Evolutionary conservation across 2,797 vertebrate species (phyloP), one percentile per base, ranked within the genome.

Genomic region (Vespertilio murinus): DNA sequence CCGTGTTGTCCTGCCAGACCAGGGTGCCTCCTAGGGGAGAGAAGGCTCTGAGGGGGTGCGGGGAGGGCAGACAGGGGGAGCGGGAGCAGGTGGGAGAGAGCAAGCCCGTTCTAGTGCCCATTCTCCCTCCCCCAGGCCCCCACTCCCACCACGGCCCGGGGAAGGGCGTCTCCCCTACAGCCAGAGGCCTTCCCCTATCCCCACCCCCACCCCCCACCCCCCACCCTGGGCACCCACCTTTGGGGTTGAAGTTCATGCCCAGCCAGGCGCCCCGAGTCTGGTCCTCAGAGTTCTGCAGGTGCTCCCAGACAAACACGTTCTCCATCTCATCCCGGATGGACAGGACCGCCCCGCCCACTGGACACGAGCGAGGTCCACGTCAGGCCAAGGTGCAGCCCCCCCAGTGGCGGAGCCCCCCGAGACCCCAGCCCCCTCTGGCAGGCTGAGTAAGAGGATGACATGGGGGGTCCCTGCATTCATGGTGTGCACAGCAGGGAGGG

Each of bases 221-320:
- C 30, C 5, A 0, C 16, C 17, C n/a, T 16, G 22, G 33, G 13
- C 6, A 85, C 97, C n/a, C 97, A 98, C 98, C 98, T 98, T 98
- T 98, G 96, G 99, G 98, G 98, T 98, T 99, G 95, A 99, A 99
- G 89, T 98, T 99, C 98, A 99, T 99, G 97, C 99, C 99, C 81
- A 99, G 98, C 99, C 99, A 99, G 80, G 99, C 99, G 0, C 99
- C 99, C 23, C 98, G 97, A 54, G 98, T 99, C 80, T 99, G 98
- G 35, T 98, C 98, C 82, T 99, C 98, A 0, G 98, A 98, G 0
- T 98, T 98, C 98, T 99, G 99, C 84, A 99, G 99, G 84, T 99
- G 99, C 92, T 99, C 99, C 99, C 99, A 99, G 86, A 99, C 98
- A 18, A 99, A 99, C 75, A 99, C 97, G 0, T 99, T 99, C 98